phyloP scores from a whole-genome alignment of 2,888 invertebrate species.

The Sialis lutaria region DNA sequence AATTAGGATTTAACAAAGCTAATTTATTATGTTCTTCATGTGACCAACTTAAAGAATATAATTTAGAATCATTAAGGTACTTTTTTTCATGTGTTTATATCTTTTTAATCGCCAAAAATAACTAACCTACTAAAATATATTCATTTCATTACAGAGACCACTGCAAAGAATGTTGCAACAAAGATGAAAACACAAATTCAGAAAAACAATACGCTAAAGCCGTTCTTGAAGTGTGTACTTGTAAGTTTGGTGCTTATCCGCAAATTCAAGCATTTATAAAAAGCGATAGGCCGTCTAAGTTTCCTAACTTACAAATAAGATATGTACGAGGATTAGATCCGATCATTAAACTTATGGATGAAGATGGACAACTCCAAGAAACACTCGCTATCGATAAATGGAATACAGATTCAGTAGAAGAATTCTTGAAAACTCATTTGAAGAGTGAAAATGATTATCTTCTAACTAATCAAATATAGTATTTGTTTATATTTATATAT shows the following conservation, averaged over 20 bases:
- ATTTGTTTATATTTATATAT: no score
- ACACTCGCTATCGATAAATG: constrained; percentile 93
- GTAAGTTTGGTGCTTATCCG: constrained; percentile 95
- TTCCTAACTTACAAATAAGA: constrained; percentile 79
- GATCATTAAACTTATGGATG: constrained; percentile 76
- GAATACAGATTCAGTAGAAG: constrained; percentile 96
- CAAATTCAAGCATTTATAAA: constrained; percentile 97
- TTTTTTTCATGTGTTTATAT: constrained; percentile 1
- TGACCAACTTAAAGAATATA: constrained; percentile 62
- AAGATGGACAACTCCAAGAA: constrained; percentile 67
- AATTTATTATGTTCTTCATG: constrained; percentile 80
- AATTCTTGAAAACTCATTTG: constrained; percentile 84
- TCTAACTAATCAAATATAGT: no score
- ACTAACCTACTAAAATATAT: neutral
- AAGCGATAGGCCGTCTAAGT: constrained; percentile 76
- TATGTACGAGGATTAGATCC: constrained; percentile 91
- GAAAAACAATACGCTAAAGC: constrained; percentile 76
- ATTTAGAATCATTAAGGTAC: constrained; percentile 43
- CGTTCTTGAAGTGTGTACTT: constrained; percentile 89
- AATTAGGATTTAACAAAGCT: constrained; percentile 70
- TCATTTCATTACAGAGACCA: constrained; percentile 29
- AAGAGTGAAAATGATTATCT: constrained; percentile 11
- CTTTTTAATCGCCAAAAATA: neutral
- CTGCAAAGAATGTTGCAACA: constrained; percentile 67
- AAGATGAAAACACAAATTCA: constrained; percentile 45